Evolutionary conservation across 2,888 invertebrate species (phyloP).

Genomic region (Melieria omissa): DNA sequence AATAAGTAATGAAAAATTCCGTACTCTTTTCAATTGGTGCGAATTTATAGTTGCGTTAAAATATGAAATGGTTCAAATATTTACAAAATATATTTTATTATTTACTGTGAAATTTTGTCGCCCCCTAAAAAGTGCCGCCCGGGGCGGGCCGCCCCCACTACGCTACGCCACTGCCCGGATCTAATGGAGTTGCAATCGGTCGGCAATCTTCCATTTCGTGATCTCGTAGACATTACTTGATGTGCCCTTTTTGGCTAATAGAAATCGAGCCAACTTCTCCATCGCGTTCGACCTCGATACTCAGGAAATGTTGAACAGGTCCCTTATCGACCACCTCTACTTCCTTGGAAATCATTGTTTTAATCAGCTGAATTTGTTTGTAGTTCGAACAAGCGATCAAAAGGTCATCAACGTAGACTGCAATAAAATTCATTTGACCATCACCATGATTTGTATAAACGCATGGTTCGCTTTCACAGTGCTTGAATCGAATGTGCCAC

Average conservation of each 20-base stretch:
- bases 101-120: too few species aligned
- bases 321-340: conserved; percentile 39
- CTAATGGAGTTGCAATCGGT: conserved; percentile 42
- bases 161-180: conserved; percentile 27
- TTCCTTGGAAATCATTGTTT: conserved; percentile 31
- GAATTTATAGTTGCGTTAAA: too few species aligned
- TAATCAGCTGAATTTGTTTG: conserved; percentile 35
- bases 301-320: conserved; percentile 37
- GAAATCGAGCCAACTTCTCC: conserved; percentile 38
- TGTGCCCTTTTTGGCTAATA: conserved; percentile 41
- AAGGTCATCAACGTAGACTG: conserved; percentile 41
- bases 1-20: too few species aligned
- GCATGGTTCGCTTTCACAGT: conserved; percentile 42
- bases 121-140: too few species aligned
- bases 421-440: conserved; percentile 35
- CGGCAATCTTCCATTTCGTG: conserved; percentile 41
- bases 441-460: conserved; percentile 34
- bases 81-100: too few species aligned
- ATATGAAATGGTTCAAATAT: too few species aligned
- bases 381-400: conserved; percentile 41
- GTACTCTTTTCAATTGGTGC: too few species aligned
- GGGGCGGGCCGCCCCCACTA: too few species aligned
- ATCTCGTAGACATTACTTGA: conserved; percentile 39
- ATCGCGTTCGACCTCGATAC: conserved; percentile 39
- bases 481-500: conserved; percentile 33